Conservation (phyloP, 2,797 vertebrate genomes). For the Myotis vivesi region DNA sequence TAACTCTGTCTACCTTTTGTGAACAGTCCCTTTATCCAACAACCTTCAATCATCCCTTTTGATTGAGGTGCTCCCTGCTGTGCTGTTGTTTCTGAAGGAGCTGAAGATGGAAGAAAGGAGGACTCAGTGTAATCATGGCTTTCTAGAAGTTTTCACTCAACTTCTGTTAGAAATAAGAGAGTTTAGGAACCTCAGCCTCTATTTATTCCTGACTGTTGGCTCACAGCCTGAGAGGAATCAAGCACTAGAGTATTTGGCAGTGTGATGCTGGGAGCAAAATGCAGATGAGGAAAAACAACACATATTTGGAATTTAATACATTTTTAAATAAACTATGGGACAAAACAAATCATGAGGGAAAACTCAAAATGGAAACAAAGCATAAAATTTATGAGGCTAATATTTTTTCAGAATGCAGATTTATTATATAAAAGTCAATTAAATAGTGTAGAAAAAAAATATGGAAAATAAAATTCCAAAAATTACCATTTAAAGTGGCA, state of each 20-base stretch:
- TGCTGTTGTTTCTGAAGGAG: background rate
- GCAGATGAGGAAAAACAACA: slow-evolving; percentile 6
- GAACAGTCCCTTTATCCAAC: background rate
- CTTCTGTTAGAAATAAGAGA: background rate
- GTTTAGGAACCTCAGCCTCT: background rate
- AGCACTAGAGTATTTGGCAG: background rate
- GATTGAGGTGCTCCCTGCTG: background rate
- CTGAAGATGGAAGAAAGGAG: background rate
- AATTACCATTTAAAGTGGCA: background rate
- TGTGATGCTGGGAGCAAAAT: background rate
- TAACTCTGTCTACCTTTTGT: background rate
- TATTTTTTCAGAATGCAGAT: background rate
- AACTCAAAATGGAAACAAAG: background rate
- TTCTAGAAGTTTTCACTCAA: background rate
- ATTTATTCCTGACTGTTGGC: background rate
- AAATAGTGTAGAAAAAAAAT: background rate
- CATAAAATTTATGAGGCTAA: background rate
- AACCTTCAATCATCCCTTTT: background rate
- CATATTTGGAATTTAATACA: background rate
- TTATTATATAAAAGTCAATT: background rate
- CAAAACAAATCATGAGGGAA: background rate
- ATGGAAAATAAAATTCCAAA: background rate
- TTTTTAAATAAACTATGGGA: background rate
- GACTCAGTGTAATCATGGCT: background rate
- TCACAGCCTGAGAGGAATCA: background rate